A percentile compares a stretch with the other conserved stretches of the same genome.
phyloP scores from a whole-genome alignment of 2,888 invertebrate genomes.

The Lasioglossum lativentre region DNA sequence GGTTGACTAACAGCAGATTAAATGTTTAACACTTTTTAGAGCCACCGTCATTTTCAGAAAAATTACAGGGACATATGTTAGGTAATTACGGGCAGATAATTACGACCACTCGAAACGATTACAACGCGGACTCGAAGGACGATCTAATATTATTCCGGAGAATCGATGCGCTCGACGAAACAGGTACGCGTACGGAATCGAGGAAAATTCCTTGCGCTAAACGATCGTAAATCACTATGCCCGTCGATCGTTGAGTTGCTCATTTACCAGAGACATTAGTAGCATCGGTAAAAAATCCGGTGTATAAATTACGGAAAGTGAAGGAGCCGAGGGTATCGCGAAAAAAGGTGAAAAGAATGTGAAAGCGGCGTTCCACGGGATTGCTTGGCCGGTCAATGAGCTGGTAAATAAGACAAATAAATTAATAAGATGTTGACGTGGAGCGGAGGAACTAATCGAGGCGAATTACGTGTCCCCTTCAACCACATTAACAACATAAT shows the following conservation, averaged over 20 bases:
- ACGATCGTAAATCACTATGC: slow-evolving; percentile 23
- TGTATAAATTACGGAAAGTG: background rate
- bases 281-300: background rate
- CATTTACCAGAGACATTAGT: background rate
- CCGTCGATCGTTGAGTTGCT: background rate
- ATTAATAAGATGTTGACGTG: slow-evolving; percentile 12
- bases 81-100: background rate
- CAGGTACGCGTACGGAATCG: background rate
- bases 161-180: background rate
- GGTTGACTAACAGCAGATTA: background rate
- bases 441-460: slow-evolving; percentile 40
- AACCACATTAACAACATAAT: slow-evolving; percentile 42
- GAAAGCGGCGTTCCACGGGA: background rate
- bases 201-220: background rate
- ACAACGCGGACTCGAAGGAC: background rate
- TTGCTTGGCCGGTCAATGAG: background rate
- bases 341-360: background rate
- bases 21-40: background rate
- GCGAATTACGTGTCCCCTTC: slow-evolving; percentile 45
- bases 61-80: background rate
- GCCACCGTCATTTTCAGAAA: background rate
- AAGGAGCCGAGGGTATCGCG: background rate
- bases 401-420: slow-evolving; percentile 5
- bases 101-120: no score
- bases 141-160: background rate